Percentiles rank a stretch among this genome's conserved stretches.
Evolutionary conservation across 2,797 vertebrate species (phyloP).

Genomic region (Helarctos malayanus): DNA sequence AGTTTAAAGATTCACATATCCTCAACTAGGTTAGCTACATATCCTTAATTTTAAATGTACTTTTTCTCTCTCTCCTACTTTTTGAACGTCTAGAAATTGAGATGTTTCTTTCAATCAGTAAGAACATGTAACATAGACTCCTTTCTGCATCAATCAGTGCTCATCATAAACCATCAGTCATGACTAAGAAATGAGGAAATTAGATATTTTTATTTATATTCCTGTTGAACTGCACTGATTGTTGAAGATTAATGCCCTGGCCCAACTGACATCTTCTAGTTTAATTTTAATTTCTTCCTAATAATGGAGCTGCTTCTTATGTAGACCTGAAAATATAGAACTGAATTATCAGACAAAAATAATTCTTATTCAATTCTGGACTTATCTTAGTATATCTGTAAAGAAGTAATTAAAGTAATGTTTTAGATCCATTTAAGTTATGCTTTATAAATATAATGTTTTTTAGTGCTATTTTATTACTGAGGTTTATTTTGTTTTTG

Average conservation of each 20-base stretch:
- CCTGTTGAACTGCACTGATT: not conserved
- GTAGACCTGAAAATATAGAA: not conserved
- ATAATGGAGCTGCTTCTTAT: not conserved
- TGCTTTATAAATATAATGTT: not conserved
- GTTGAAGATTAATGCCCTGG: slow-evolving; percentile 31
- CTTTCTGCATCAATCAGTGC: not conserved
- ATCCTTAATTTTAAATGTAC: not conserved
- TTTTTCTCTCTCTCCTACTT: not conserved
- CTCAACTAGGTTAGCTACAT: not conserved
- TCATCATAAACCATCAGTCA: not conserved
- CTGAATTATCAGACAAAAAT: slow-evolving; percentile 1
- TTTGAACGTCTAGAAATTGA: slow-evolving; percentile 8
- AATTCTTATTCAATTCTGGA: not conserved
- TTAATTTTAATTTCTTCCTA: slow-evolving; percentile 41
- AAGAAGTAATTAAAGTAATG: not conserved
- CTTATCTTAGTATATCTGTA: not conserved
- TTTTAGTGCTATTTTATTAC: not conserved
- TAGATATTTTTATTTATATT: slow-evolving; percentile 22
- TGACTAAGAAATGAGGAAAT: not conserved
- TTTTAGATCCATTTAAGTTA: not conserved
- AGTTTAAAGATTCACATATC: not conserved
- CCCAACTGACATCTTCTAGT: not conserved
- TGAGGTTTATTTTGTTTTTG: slow-evolving; percentile 1
- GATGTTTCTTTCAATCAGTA: not conserved
- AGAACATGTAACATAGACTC: not conserved